phyloP scores from a whole-genome alignment of 1,140 invertebrate genomes.

The Zaprionus tsacasi region DNA sequence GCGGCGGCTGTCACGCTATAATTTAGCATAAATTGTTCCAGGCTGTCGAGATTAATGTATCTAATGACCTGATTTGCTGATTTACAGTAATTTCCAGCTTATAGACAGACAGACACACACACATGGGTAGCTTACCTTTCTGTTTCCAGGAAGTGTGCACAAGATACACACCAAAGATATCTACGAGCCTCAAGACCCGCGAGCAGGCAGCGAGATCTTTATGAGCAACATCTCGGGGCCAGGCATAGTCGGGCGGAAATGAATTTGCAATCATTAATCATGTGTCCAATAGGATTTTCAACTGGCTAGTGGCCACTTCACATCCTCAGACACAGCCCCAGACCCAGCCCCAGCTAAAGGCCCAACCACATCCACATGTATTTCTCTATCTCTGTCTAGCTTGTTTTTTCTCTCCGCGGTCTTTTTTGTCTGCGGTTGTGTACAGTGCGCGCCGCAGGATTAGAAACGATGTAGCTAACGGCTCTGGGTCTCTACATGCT shows the following conservation, averaged over 20 bases:
- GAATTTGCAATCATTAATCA: slow-evolving; percentile 79
- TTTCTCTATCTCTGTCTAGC: slow-evolving; percentile 10
- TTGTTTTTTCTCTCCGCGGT: neutral
- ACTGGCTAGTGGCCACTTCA: slow-evolving; percentile 1
- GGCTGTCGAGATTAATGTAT: slow-evolving; percentile 81
- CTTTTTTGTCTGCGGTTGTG: neutral
- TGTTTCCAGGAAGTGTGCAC: slow-evolving; percentile 70
- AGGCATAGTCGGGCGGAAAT: slow-evolving; percentile 57
- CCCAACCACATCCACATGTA: neutral
- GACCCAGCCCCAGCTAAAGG: neutral
- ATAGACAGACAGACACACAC: slow-evolving; percentile 44
- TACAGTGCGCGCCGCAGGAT: slow-evolving; percentile 4
- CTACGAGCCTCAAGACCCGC: slow-evolving; percentile 3
- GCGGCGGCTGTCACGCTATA: slow-evolving; percentile 62
- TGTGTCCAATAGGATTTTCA: slow-evolving; percentile 67
- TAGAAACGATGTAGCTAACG: neutral
- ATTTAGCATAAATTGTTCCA: slow-evolving; percentile 81
- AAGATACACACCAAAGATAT: slow-evolving; percentile 72
- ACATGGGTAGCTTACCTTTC: slow-evolving; percentile 63
- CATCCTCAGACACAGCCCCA: neutral
- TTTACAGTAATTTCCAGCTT: slow-evolving; percentile 81
- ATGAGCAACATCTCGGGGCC: slow-evolving; percentile 23
- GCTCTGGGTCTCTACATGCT: neutral
- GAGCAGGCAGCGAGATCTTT: slow-evolving; percentile 40
- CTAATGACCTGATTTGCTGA: slow-evolving; percentile 83